Base-by-base conservation (phyloP, 2,888 invertebrate species). In the Drosophila subsilvestris region DNA sequence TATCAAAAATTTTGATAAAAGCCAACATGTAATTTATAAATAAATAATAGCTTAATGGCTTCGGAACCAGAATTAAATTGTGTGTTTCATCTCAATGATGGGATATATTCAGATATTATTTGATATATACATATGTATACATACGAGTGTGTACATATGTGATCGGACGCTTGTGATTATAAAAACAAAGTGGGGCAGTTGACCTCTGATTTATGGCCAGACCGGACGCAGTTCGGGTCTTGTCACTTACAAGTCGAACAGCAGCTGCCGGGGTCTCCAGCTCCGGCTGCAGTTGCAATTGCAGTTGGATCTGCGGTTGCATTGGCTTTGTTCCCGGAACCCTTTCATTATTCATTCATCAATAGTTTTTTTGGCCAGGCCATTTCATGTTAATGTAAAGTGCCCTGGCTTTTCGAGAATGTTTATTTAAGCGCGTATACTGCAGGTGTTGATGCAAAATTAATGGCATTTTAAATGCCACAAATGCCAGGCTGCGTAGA, bases 401-500 rank as follows among this genome's bases (percentile, higher is more conserved):
- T 65, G 61, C 61, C 63, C 25, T 14, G 47, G 63, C 50, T 73
- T 65, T 72, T 65, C 58, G 58, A 59, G 73, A 27, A 59, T 59
- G 62, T 58, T 51, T 20, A 37, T 50, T 51, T 68, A 29, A 62
- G 18, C 49, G 27, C 45, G 20, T 59, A 44, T 57, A 57, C 69
- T 76, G 69, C 79, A 80, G 88, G 76, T 82, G 86, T 76, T 74
- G 75, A 69, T 86, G 88, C 78, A 86, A 83, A 86, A 86, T 86
- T 80, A 79, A 86, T 86, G 74, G 63, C 73, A 86, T 80, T 86
- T 88, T 78, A 88, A 86, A 88, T 86, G 83, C 71, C 55, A 29
- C 80, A 86, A 67, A 51, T 48, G 57, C 51, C 63, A 58, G 54
- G 53, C 58, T 76, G 69, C 57, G 75, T 84, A 82, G 84, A 74